A percentile compares a stretch with the other conserved stretches of the same genome.
phyloP scores from a whole-genome alignment of 2,113 vertebrate species.

The Xenotilapia longispinis region DNA sequence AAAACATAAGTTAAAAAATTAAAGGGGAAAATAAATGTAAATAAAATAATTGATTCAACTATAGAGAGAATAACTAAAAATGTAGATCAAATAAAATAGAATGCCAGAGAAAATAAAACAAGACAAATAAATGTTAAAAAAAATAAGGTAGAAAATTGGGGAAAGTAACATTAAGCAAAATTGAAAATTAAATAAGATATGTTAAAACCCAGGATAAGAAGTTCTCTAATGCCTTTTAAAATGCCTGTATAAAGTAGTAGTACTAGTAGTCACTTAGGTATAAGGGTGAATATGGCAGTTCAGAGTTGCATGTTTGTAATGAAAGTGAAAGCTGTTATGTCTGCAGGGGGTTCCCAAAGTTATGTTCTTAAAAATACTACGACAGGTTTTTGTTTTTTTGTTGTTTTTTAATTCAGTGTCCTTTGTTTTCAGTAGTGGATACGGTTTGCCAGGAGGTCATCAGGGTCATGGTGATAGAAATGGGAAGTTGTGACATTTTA shows the following conservation, averaged over 20 bases:
- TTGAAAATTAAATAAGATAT: neutral
- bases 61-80: neutral
- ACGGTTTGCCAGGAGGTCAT: neutral
- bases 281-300: neutral
- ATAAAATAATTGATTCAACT: neutral
- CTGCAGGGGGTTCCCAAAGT: neutral
- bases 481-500: neutral
- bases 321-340: neutral
- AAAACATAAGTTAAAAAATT: neutral
- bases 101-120: neutral
- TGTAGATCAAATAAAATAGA: neutral
- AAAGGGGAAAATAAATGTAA: neutral
- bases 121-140: neutral
- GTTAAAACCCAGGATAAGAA: neutral
- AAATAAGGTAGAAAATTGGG: neutral
- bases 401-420: neutral
- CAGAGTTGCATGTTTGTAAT: neutral
- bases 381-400: neutral
- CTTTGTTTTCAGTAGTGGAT: neutral
- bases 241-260: neutral
- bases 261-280: rapidly evolving
- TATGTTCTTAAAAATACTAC: neutral
- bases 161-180: neutral
- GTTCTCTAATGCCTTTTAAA: neutral
- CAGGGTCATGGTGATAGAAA: neutral